phyloP scores from a whole-genome alignment of 2,113 vertebrate species.

The Psittacula cyanocephala region DNA sequence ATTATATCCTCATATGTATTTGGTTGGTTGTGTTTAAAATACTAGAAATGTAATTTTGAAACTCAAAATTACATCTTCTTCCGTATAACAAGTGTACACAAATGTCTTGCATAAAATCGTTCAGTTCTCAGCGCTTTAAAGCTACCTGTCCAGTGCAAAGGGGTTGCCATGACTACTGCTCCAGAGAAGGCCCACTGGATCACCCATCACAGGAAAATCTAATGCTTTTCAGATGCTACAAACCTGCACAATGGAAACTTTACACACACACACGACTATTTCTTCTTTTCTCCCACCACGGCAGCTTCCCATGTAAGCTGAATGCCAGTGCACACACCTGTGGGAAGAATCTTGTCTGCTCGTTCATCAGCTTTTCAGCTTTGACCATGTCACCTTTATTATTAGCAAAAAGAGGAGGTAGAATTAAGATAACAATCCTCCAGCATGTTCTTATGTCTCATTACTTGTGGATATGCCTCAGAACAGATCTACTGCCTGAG shows the following conservation, averaged over 20 bases:
- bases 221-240: background rate
- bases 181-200: background rate
- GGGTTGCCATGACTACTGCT: conserved; percentile 22
- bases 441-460: background rate
- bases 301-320: background rate
- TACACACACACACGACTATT: background rate
- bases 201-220: background rate
- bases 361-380: background rate
- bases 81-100: background rate
- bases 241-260: background rate
- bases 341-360: background rate
- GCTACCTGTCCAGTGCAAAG: background rate
- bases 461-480: background rate
- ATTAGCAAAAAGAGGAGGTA: background rate
- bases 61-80: background rate
- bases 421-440: background rate
- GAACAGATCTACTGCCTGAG: background rate
- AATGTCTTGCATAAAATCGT: background rate
- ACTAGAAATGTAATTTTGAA: background rate
- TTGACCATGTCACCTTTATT: background rate
- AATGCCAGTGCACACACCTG: fast-evolving
- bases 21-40: background rate
- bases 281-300: background rate
- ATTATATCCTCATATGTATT: background rate
- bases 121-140: background rate